Percentiles rank a stretch among this genome's conserved stretches.
These are phyloP conservation scores for Itoplectis maculator DNA, from an alignment of 2,888 invertebrate species.

Conservation along the genomic window DNA sequence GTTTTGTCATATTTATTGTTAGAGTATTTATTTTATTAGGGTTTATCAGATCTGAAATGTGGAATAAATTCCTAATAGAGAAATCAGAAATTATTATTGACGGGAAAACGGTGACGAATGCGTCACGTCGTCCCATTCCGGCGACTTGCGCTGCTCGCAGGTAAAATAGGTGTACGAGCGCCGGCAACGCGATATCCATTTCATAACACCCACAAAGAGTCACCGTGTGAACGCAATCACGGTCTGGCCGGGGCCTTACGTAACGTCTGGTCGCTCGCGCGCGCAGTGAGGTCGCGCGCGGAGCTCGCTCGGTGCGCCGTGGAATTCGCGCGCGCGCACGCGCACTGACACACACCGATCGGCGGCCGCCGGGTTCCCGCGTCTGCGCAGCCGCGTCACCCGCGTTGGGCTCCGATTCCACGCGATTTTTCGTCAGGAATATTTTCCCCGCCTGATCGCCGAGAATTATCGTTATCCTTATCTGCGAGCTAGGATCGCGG, in stretches of 20 bases:
- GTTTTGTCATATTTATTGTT: too few relatives aligned
- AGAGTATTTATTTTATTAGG: too few relatives aligned
- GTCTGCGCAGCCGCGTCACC: too few relatives aligned
- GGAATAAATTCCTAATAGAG: too few relatives aligned
- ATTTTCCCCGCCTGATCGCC: too few relatives aligned
- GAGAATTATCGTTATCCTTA: not conserved
- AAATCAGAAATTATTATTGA: too few relatives aligned
- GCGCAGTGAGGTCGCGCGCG: conserved; percentile 67
- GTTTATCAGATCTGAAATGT: too few relatives aligned
- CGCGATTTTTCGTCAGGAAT: too few relatives aligned
- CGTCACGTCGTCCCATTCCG: conserved; percentile 10
- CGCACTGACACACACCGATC: conserved; percentile 51
- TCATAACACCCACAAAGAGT: conserved; percentile 83
- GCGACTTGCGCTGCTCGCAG: conserved; percentile 47
- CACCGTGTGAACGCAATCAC: conserved; percentile 83
- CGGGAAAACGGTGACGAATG: conserved; percentile 3
- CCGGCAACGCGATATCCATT: conserved; percentile 82
- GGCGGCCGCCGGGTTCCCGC: too few relatives aligned
- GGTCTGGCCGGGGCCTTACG: conserved; percentile 72
- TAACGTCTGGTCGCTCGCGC: conserved; percentile 73
- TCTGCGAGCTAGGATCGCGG: too few relatives aligned
- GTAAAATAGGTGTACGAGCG: conserved; percentile 72
- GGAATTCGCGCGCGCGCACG: conserved; percentile 67
- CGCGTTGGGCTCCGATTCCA: too few relatives aligned
- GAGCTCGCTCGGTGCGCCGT: conserved; percentile 63